Conservation (phyloP, 2,113 vertebrate genomes). For the Oncorhynchus mykiss region DNA sequence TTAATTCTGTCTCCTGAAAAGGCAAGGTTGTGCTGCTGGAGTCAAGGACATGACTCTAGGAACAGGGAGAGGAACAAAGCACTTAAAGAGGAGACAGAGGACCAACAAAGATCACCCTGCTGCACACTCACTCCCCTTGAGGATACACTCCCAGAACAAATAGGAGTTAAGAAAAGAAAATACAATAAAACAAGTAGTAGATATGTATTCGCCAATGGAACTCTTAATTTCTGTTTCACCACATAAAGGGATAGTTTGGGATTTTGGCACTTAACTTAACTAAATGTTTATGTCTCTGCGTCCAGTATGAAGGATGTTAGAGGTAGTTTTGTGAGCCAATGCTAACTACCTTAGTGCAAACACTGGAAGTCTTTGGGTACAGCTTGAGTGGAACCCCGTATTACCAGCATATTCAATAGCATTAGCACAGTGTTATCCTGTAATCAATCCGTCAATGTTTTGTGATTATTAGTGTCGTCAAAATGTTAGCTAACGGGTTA, state of each 20-base stretch:
- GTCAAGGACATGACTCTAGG: slow-evolving; percentile 15
- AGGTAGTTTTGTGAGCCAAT: too few species aligned
- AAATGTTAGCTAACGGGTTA: too few species aligned
- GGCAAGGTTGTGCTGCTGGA: slow-evolving; percentile 33
- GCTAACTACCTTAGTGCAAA: too few species aligned
- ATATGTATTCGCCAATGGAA: not conserved
- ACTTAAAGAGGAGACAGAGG: not conserved
- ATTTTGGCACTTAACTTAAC: too few species aligned
- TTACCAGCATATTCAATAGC: too few species aligned
- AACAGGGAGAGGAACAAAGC: slow-evolving; percentile 13
- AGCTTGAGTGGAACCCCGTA: too few species aligned
- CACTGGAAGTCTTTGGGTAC: too few species aligned
- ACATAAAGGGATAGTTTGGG: not conserved
- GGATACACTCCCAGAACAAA: not conserved
- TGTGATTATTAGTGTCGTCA: too few species aligned
- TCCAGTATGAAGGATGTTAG: too few species aligned
- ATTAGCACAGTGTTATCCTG: too few species aligned
- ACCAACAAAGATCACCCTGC: not conserved
- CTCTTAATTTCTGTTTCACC: not conserved
- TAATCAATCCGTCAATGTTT: too few species aligned
- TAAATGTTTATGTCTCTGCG: too few species aligned
- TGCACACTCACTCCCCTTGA: slow-evolving; percentile 8
- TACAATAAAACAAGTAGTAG: not conserved
- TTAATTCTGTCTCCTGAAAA: slow-evolving; percentile 27
- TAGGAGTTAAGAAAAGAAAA: not conserved